Conservation (phyloP, 1,140 invertebrate genomes). For the Brachystomella parvula region DNA sequence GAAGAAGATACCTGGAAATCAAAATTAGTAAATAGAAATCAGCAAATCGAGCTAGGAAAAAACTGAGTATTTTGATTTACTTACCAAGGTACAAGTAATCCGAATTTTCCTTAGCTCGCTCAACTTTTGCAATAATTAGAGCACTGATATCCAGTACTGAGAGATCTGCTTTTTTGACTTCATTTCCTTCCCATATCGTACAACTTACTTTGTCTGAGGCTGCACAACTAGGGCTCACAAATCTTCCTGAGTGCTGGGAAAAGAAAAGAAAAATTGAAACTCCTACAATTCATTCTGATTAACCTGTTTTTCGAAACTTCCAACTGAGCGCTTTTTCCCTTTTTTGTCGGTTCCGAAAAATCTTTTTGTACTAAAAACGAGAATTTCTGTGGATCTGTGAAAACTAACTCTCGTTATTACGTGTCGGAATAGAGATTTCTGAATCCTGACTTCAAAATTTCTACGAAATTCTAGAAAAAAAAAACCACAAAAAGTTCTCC, state of each 20-base stretch:
- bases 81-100: constrained; percentile 70
- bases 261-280: constrained; percentile 25
- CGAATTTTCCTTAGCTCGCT: constrained; percentile 67
- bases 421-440: too few relatives aligned
- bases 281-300: neutral
- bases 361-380: too few relatives aligned
- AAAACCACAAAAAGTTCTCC: too few relatives aligned
- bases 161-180: constrained; percentile 83
- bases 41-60: neutral
- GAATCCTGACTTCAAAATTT: too few relatives aligned
- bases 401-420: too few relatives aligned
- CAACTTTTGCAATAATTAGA: constrained; percentile 78
- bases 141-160: constrained; percentile 90
- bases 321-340: neutral
- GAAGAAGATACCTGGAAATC: constrained; percentile 31
- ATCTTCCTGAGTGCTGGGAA: constrained; percentile 54
- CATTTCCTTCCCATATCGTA: constrained; percentile 82
- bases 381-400: too few relatives aligned
- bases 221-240: constrained; percentile 59
- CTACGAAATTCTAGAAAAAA: too few relatives aligned
- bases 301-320: neutral
- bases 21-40: neutral
- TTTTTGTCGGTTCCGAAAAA: too few relatives aligned
- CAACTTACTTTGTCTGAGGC: constrained; percentile 77
- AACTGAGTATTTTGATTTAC: neutral